A percentile compares a stretch with the other conserved stretches of the same genome.
Conservation (phyloP, 2,797 vertebrate genomes). For the Myotis planiceps region DNA sequence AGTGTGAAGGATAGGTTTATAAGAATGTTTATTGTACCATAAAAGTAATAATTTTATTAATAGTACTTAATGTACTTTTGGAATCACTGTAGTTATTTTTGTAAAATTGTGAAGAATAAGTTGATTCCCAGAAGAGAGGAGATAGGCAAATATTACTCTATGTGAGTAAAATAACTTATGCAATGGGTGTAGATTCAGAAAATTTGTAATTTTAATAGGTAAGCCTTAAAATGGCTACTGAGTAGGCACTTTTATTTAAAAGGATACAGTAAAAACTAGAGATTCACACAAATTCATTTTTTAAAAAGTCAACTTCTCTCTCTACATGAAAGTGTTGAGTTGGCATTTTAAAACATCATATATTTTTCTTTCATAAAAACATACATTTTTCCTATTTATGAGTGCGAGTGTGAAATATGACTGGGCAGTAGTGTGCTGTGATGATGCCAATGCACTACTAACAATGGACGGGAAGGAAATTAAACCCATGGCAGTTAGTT, state of each 20-base stretch:
- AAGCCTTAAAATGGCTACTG: not conserved
- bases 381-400: not conserved
- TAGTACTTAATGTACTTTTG: not conserved
- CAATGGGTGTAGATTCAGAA: not conserved
- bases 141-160: not conserved
- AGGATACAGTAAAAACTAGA: not conserved
- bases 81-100: conserved; percentile 10
- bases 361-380: not conserved
- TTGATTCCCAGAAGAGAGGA: not conserved
- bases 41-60: conserved; percentile 21
- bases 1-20: not conserved
- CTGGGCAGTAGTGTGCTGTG: not conserved
- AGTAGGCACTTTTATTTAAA: not conserved
- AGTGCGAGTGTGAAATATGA: not conserved
- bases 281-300: not conserved
- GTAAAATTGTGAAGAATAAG: conserved; percentile 8
- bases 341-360: not conserved
- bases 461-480: not conserved
- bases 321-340: not conserved
- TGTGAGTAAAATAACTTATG: not conserved
- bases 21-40: not conserved
- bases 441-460: not conserved
- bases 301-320: not conserved
- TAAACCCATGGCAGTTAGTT: not conserved
- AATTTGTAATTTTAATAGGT: not conserved